Base-by-base conservation (phyloP, 2,797 vertebrate species). In the Hapalemur alaotrensis region DNA sequence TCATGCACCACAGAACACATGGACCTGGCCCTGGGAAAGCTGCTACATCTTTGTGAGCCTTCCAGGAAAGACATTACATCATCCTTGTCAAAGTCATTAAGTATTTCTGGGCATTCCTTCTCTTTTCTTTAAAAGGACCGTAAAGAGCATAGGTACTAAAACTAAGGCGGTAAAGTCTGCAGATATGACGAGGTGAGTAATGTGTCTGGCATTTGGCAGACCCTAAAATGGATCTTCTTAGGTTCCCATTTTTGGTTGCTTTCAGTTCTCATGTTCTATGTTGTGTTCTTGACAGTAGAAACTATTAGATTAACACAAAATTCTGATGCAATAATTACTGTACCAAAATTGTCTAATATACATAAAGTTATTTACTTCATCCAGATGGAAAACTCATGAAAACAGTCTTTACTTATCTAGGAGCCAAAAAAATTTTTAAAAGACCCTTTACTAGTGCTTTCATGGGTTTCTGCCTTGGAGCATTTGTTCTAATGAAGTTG, bases 1-100 rank as follows among this genome's bases (percentile, higher is more conserved):
- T 11, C 8, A 0, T 0, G 5, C 5, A 1, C 15, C 63, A 67
- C 14, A n/a, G 25, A 63, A n/a, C 22, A 0, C 7, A 3, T 0
- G 22, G 5, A 17, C 20, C 13, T 11, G 32, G 76, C 46, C 69
- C 78, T 61, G 59, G 50, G 52, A 61, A 15, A 35, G 7, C 15
- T 10, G 6, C 22, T 28, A 28, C 11, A n/a, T 12, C 54, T 30
- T 23, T 23, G 57, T 25, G 18, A 20, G 65, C 23, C 72, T 38
- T 25, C 50, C 75, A 25, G 15, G 43, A 80, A 35, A 48, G 89
- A 41, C 14, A 0, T 7, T 9, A 2, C 35, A 5, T 32, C 32
- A 48, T 52, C 50, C 46, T 52, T 59, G 38, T 20, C 28, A 69
- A 30, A 48, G 22, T 4, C 4, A 7, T 25, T 25, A 41, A 7